Base-by-base conservation (phyloP, 1,140 invertebrate species). In the Plectrocnemia conspersa region DNA sequence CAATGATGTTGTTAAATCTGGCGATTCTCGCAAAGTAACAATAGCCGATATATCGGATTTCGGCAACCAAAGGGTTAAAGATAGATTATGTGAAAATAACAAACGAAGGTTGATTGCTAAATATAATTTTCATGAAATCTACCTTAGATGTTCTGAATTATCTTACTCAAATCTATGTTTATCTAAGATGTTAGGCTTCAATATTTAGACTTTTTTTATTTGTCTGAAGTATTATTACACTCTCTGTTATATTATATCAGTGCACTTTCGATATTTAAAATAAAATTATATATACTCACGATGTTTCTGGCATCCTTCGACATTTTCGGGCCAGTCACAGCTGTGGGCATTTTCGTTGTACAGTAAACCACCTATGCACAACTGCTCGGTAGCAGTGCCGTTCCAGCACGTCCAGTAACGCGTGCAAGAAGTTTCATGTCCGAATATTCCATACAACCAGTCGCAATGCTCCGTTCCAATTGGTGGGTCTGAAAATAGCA, bases 321-420 rank as follows among this genome's bases (percentile, higher is more conserved):
- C 90, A 68, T 92, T 92, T 66, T 93, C 89, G 0, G 91, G 91
- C 90, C 91, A 94, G 67, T 94, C 91, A 67, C 91, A 94, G 5
- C 89, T 88, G 64, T 92, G 86, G 0, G 89, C 85, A 60, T 85
- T 82, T 71, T 94, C 91, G 67, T 93, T 93, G 79, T 93, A 94
- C 5, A 94, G 76, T 3, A 94, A 77, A 1, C 91, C 91, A 32
- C 91, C 91, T 62, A 93, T 93, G 71, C 91, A 94, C n/a, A 92
- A 81, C 68, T 93, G 91, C 69, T 93, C 90, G 0, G 89, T 91
- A 9, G 90, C 86, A 0, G 91, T 93, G 24, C 91, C 90, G 68
- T 93, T 93, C 91, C 91, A 93, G 68, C 91, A 93, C 1, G 91
- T 93, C 91, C 91, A 94, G 69, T 93, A 93, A 11, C 91, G 77